A percentile compares a stretch with the other conserved stretches of the same genome.
phyloP scores from a whole-genome alignment of 2,113 vertebrate species.

The Maylandia zebra region DNA sequence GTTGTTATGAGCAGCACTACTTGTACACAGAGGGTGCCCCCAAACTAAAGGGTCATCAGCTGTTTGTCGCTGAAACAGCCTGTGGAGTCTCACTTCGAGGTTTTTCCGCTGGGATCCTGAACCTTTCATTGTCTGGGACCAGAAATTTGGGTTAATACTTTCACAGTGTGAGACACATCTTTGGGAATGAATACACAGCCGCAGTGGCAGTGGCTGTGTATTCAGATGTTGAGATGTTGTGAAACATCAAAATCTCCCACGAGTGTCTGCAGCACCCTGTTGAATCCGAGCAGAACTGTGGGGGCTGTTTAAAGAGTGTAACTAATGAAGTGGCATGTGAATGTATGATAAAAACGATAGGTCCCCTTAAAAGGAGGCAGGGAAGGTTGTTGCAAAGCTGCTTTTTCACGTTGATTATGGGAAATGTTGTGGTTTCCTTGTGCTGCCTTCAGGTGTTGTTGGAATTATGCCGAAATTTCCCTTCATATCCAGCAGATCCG shows the following conservation, averaged over 20 bases:
- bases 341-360: background rate
- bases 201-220: background rate
- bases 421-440: background rate
- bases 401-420: background rate
- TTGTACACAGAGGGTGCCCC: background rate
- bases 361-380: background rate
- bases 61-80: background rate
- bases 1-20: background rate
- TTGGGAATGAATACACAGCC: background rate
- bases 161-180: background rate
- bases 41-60: background rate
- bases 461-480: background rate
- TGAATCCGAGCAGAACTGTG: background rate
- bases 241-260: background rate
- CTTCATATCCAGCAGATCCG: accelerated
- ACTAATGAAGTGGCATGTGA: background rate
- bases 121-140: background rate
- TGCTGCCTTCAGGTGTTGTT: background rate
- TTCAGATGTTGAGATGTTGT: background rate
- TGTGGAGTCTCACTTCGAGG: background rate
- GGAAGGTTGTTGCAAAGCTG: background rate
- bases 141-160: accelerated
- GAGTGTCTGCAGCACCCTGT: accelerated
- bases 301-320: background rate
- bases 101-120: background rate